A percentile compares a stretch with the other conserved stretches of the same genome.
phyloP scores from a whole-genome alignment of 2,888 invertebrate genomes.

The Ochropleura plecta region DNA sequence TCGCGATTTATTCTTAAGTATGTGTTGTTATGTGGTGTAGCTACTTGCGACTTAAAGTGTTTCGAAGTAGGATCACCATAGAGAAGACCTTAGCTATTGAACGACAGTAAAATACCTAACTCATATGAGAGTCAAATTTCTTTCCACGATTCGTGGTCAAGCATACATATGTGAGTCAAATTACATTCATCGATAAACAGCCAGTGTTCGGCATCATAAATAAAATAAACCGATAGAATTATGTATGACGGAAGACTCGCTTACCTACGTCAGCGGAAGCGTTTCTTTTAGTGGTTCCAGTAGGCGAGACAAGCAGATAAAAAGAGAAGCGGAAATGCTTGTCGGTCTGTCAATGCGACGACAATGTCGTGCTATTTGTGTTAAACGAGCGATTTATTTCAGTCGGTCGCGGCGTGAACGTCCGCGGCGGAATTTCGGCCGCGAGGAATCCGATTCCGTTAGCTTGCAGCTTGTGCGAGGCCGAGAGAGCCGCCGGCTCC shows the following conservation, averaged over 20 bases:
- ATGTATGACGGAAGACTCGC: slow-evolving; percentile 76
- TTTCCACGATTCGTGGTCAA: slow-evolving; percentile 63
- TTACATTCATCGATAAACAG: slow-evolving; percentile 68
- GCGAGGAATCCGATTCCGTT: slow-evolving; percentile 88
- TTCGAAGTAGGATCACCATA: slow-evolving; percentile 21
- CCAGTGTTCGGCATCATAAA: slow-evolving; percentile 64
- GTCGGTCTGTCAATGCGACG: slow-evolving; percentile 87
- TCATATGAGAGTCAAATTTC: slow-evolving; percentile 63
- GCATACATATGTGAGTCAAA: slow-evolving; percentile 72
- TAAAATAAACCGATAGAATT: slow-evolving; percentile 72
- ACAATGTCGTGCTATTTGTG: slow-evolving; percentile 89
- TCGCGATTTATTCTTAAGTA: not conserved
- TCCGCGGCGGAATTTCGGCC: slow-evolving; percentile 89
- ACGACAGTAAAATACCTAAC: slow-evolving; percentile 67
- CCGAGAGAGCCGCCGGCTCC: slow-evolving; percentile 63
- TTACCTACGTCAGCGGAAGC: slow-evolving; percentile 84
- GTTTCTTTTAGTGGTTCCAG: slow-evolving; percentile 71
- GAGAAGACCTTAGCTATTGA: slow-evolving; percentile 45
- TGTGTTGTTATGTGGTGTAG: not conserved
- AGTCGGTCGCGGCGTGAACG: slow-evolving; percentile 89
- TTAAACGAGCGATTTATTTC: slow-evolving; percentile 90
- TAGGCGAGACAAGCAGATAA: slow-evolving; percentile 72
- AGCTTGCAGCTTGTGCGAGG: slow-evolving; percentile 74
- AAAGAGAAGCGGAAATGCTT: slow-evolving; percentile 88
- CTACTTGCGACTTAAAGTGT: not conserved